phyloP scores from a whole-genome alignment of 2,113 vertebrate species.

The Asarcornis scutulata region DNA sequence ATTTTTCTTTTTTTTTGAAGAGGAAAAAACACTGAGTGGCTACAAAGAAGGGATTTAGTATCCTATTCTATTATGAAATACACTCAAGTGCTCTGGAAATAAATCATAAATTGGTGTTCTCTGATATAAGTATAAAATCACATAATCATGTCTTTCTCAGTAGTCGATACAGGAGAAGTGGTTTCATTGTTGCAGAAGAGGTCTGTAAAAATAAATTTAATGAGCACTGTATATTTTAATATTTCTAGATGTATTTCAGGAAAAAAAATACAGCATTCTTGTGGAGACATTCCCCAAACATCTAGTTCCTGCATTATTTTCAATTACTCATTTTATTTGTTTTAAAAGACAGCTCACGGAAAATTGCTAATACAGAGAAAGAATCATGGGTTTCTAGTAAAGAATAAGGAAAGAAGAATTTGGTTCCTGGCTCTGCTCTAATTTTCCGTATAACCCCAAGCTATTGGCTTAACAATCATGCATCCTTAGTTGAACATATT shows the following conservation, averaged over 20 bases:
- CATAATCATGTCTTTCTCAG: neutral
- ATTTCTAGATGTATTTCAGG: neutral
- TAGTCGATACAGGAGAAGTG: neutral
- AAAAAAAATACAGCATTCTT: neutral
- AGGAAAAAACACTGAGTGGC: neutral
- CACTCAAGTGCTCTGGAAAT: neutral
- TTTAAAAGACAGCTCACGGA: neutral
- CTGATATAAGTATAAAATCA: neutral
- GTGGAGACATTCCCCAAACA: neutral
- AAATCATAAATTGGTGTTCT: constrained; percentile 1
- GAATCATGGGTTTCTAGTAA: neutral
- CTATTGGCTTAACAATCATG: neutral
- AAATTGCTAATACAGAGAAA: neutral
- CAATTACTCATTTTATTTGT: neutral
- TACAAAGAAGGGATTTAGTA: neutral
- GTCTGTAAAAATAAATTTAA: neutral
- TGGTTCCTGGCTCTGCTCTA: neutral
- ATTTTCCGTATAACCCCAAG: neutral
- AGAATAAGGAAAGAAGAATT: neutral
- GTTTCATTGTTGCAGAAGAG: neutral
- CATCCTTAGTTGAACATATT: neutral
- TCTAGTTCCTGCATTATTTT: neutral
- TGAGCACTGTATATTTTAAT: neutral
- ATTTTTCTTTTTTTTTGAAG: constrained; percentile 12
- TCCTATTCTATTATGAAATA: neutral